phyloP scores from a whole-genome alignment of 2,888 invertebrate genomes.

The Trachelus stipa region DNA sequence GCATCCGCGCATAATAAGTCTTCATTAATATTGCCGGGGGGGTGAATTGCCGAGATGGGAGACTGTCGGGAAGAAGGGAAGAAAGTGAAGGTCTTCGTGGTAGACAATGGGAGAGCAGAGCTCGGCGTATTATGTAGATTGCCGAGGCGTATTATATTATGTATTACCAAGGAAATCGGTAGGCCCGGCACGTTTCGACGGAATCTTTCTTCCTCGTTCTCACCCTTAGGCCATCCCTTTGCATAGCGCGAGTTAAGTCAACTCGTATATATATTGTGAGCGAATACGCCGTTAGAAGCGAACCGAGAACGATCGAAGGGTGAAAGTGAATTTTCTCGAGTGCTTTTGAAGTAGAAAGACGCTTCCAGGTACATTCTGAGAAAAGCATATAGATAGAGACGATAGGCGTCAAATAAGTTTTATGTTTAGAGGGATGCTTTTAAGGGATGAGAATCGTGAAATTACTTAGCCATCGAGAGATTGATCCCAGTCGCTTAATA shows the following conservation, averaged over 20 bases:
- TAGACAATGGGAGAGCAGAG: constrained; percentile 12
- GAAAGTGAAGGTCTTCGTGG: constrained; percentile 20
- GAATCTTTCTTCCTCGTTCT: constrained; percentile 8
- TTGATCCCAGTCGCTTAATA: no score
- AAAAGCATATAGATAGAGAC: not conserved
- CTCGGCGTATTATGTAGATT: constrained; percentile 22
- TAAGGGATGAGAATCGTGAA: not conserved
- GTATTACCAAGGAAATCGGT: constrained; percentile 19
- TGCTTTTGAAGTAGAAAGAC: not conserved
- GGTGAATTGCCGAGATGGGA: not conserved
- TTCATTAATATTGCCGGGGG: constrained; percentile 33
- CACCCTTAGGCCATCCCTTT: constrained; percentile 11
- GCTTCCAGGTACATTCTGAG: not conserved
- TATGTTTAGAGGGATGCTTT: not conserved
- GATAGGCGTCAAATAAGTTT: not conserved
- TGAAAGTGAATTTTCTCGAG: not conserved
- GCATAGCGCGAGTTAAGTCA: not conserved
- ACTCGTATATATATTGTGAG: not conserved
- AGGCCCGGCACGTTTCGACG: constrained; percentile 24
- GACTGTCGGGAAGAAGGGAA: constrained; percentile 4
- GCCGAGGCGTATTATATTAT: constrained; percentile 24
- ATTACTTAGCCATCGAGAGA: no score
- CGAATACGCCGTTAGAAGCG: not conserved
- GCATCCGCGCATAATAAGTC: constrained; percentile 45
- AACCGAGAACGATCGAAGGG: not conserved